These are phyloP conservation scores for Agapostemon virescens DNA, from an alignment of 2,888 invertebrate genomes.

Conservation along the genomic window DNA sequence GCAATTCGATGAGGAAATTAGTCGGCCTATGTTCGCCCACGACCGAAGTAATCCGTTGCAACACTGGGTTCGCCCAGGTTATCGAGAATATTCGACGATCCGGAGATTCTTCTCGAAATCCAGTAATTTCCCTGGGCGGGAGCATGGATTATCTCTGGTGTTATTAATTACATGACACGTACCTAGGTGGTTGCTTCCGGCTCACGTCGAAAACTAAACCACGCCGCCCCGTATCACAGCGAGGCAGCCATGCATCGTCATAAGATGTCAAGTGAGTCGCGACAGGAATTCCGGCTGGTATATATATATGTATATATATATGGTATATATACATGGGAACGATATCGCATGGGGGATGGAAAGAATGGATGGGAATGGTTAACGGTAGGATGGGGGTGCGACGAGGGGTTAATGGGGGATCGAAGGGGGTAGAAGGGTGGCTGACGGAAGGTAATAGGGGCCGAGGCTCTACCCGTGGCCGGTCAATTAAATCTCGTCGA, in stretches of 20 bases:
- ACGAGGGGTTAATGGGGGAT: constrained; percentile 6
- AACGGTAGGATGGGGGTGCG: neutral
- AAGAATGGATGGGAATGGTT: constrained; percentile 34
- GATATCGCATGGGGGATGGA: constrained; percentile 22
- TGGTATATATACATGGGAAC: neutral
- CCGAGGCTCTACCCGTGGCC: constrained; percentile 60
- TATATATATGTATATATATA: neutral
- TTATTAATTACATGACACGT: constrained; percentile 32
- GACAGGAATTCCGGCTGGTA: constrained; percentile 44
- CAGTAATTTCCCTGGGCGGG: neutral
- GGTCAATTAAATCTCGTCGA: constrained; percentile 71
- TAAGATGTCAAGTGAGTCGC: constrained; percentile 40
- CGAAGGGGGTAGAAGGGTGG: neutral
- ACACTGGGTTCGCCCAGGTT: neutral
- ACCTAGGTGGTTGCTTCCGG: neutral
- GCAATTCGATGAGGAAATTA: neutral
- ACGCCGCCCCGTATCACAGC: neutral
- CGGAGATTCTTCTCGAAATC: neutral
- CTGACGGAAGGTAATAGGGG: constrained; percentile 52
- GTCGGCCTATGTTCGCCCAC: neutral
- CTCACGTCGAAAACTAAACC: constrained; percentile 1
- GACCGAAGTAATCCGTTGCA: constrained; percentile 4
- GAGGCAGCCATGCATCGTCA: constrained; percentile 20
- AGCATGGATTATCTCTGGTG: neutral
- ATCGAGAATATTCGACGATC: constrained; percentile 5